These are phyloP conservation scores for Agriotes lineatus DNA, from an alignment of 2,888 invertebrate species.

Conservation along the genomic window DNA sequence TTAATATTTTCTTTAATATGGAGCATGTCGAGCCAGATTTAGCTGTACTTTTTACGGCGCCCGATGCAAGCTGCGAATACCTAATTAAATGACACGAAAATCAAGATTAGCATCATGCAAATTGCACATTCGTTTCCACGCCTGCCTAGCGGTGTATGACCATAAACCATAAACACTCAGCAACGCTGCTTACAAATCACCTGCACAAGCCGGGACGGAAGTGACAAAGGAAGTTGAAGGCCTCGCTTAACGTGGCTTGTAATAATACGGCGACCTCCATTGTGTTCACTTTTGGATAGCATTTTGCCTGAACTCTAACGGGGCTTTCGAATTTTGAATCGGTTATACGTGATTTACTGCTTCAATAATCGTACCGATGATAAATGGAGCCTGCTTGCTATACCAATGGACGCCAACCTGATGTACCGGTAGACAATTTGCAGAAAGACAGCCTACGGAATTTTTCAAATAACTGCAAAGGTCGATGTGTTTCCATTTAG, in stretches of 20 bases:
- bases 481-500: background rate
- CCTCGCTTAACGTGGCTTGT: slow-evolving; percentile 30
- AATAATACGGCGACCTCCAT: slow-evolving; percentile 38
- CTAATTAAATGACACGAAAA: slow-evolving; percentile 17
- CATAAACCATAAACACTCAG: slow-evolving; percentile 33
- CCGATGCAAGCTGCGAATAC: slow-evolving; percentile 16
- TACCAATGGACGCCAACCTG: background rate
- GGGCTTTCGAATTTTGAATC: slow-evolving; percentile 36
- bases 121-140: slow-evolving; percentile 33
- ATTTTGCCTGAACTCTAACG: slow-evolving; percentile 39
- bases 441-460: background rate
- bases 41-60: slow-evolving; percentile 22
- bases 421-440: background rate
- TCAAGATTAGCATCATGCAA: slow-evolving; percentile 20
- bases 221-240: slow-evolving; percentile 45
- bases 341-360: slow-evolving; percentile 37
- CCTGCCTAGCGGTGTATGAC: slow-evolving; percentile 41
- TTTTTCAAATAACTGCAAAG: background rate
- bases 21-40: background rate
- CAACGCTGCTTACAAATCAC: slow-evolving; percentile 35
- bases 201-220: slow-evolving; percentile 32
- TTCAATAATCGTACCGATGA: slow-evolving; percentile 27
- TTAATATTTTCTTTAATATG: slow-evolving; percentile 8
- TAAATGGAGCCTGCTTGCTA: slow-evolving; percentile 11
- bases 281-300: slow-evolving; percentile 35